These are phyloP conservation scores for Xenentodon cancila DNA, from an alignment of 2,797 vertebrate genomes.

Conservation along the genomic window DNA sequence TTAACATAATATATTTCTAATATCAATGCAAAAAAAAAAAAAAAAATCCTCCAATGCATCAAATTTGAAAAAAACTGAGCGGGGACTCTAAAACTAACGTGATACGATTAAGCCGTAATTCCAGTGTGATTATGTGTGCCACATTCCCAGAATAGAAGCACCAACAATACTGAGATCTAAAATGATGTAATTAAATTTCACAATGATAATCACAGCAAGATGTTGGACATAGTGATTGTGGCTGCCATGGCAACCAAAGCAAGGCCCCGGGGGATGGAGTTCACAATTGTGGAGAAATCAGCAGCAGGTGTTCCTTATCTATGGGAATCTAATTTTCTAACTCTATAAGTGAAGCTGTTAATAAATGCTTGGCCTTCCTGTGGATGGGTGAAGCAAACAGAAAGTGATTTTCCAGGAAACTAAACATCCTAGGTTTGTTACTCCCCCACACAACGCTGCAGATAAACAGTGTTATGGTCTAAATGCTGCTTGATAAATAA, in stretches of 20 bases:
- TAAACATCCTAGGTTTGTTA: conserved; percentile 3
- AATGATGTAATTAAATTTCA: conserved; percentile 46
- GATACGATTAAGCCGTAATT: no score
- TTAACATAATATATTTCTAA: no score
- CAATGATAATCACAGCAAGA: conserved; percentile 42
- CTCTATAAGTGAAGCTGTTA: conserved; percentile 51
- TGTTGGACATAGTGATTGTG: conserved; percentile 39
- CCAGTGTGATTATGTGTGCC: background rate
- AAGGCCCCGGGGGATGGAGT: conserved; percentile 12
- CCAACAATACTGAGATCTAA: background rate
- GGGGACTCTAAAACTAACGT: no score
- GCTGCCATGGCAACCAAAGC: conserved; percentile 8
- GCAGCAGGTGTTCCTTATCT: conserved; percentile 54
- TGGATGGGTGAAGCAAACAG: conserved; percentile 50
- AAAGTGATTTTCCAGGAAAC: conserved; percentile 59
- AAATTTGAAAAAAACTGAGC: no score
- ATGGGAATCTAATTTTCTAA: conserved; percentile 58
- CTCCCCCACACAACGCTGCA: conserved; percentile 26
- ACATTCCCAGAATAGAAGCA: background rate
- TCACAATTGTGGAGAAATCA: conserved; percentile 50
- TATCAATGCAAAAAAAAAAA: no score
- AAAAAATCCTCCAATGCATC: no score
- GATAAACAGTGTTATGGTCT: conserved; percentile 30
- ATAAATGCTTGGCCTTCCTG: conserved; percentile 46
- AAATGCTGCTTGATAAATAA: conserved; percentile 35